Base-by-base conservation (phyloP, 2,797 vertebrate genomes). In the Parotocinclus haroldoi region DNA sequence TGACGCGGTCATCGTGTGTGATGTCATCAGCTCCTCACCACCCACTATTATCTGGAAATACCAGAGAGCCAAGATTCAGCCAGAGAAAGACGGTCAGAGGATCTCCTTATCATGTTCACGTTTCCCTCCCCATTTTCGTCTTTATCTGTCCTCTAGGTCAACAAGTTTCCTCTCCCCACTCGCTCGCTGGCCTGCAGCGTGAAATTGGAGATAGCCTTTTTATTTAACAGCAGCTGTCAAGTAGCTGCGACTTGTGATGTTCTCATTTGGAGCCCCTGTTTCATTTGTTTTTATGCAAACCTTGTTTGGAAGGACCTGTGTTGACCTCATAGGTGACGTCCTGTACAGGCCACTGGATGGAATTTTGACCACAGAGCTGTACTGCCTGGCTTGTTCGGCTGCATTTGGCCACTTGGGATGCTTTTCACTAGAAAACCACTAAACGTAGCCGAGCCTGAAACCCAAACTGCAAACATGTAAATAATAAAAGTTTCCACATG, bases 1-100 rank as follows among this genome's bases (percentile, higher is more conserved):
- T 0, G 91, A 95, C 0, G 96, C 96, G 0, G 86, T 94, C 81
- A 95, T 99, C 0, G 77, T 95, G 63, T 99, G 97, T 46, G 90
- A 98, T 0, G 94, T 98, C 77, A 90, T 93, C 85, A 96, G 95
- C 72, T 98, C 95, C 0, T 91, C 98, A 0, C 94, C 94, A 0
- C 91, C 97, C 16, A 86, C 88, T 69, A 92, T 99, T 78, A 92
- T 93, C 77, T 99, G 97, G 97, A 96, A 95, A 74, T 92, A 93
- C 63, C 93, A 93, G 77, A 91, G 91, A 69, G 80, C 80, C 72
- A 92, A 86, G 66, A 93, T 99, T 73, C 86, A 94, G 78, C 76
- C 86, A 2, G 89, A 91, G 76, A 96, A 95, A 89, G 96, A 99
- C 0, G 95, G 96, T 99, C 81, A 94, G 92, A 58, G 2, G 40